A percentile compares a stretch with the other conserved stretches of the same genome.
Evolutionary conservation across 1,140 invertebrate species (phyloP).

Genomic region (Penaeus chinensis): DNA sequence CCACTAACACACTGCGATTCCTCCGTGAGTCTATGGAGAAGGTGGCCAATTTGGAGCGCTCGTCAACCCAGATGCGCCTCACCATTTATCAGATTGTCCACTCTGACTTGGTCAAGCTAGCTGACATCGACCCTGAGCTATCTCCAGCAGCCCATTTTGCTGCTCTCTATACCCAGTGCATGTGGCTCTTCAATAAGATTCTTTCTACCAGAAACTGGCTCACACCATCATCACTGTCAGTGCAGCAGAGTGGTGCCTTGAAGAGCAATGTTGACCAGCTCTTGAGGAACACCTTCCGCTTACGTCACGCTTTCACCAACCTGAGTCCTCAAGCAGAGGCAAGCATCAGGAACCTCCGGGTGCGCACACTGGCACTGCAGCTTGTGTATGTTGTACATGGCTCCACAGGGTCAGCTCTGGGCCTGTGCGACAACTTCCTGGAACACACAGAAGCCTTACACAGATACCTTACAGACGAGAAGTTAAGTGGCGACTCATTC

Average conservation of each 20-base stretch:
- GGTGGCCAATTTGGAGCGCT: constrained; percentile 55
- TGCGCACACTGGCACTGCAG: constrained; percentile 86
- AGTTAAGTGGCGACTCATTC: constrained; percentile 75
- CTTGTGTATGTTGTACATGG: constrained; percentile 80
- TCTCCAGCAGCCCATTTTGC: constrained; percentile 88
- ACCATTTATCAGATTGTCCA: constrained; percentile 61
- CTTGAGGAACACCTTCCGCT: constrained; percentile 79
- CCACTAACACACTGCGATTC: constrained; percentile 57
- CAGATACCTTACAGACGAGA: constrained; percentile 56
- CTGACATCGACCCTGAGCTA: constrained; percentile 85
- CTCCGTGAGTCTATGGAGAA: constrained; percentile 61
- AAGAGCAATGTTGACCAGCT: constrained; percentile 74
- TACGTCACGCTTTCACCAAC: constrained; percentile 87
- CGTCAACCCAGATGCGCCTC: constrained; percentile 58
- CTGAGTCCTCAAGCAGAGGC: constrained; percentile 80
- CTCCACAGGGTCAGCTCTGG: constrained; percentile 74
- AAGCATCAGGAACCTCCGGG: constrained; percentile 83
- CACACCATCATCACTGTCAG: constrained; percentile 69
- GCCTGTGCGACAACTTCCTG: constrained; percentile 76
- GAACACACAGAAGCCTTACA: constrained; percentile 74
- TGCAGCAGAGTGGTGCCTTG: constrained; percentile 71
- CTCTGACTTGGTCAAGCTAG: constrained; percentile 73
- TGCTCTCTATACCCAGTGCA: constrained; percentile 79
- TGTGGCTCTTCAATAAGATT: constrained; percentile 69
- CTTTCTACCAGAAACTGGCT: constrained; percentile 69